These are phyloP conservation scores for Patiria pectinifera DNA, from an alignment of 53 echinoderm and acorn worm genomes.

Conservation along the genomic window DNA sequence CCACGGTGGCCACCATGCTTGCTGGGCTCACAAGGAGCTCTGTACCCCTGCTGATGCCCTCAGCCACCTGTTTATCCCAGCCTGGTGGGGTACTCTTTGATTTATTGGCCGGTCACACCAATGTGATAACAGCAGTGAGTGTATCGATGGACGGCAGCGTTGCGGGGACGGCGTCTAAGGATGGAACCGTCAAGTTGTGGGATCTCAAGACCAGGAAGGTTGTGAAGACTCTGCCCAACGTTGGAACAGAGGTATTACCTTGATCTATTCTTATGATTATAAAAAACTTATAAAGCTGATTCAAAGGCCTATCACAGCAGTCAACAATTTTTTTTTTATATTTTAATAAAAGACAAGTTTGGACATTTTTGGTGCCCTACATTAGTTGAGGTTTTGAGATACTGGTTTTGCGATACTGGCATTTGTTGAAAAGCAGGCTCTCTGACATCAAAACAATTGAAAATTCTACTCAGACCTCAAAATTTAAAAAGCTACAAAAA, in stretches of 20 bases:
- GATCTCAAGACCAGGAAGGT: slow-evolving; percentile 88
- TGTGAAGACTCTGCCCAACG: slow-evolving; percentile 78
- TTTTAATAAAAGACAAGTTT: too few species aligned
- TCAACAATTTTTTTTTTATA: not conserved
- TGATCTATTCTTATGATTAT: not conserved
- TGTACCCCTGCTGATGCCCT: slow-evolving; percentile 83
- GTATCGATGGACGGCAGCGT: slow-evolving; percentile 70
- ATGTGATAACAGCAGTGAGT: slow-evolving; percentile 87
- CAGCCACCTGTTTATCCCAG: slow-evolving; percentile 83
- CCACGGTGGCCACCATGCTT: slow-evolving; percentile 69
- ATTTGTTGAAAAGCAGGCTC: too few species aligned
- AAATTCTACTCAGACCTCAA: too few species aligned
- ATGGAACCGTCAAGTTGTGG: slow-evolving; percentile 88
- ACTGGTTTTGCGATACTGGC: too few species aligned
- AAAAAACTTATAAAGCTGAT: not conserved
- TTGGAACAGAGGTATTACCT: slow-evolving; percentile 68
- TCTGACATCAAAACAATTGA: too few species aligned
- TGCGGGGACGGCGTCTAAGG: slow-evolving; percentile 86
- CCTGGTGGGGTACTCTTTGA: slow-evolving; percentile 94
- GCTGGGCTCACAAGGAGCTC: slow-evolving; percentile 66
- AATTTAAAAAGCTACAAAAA: too few species aligned
- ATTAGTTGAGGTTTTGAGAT: too few species aligned
- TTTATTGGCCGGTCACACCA: slow-evolving; percentile 89
- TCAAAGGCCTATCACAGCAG: not conserved
- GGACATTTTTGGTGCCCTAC: too few species aligned